Percentiles rank a stretch among this genome's conserved stretches.
These are phyloP conservation scores for Gisinianus flammeolus DNA, from an alignment of 2,888 invertebrate species.

Conservation along the genomic window DNA sequence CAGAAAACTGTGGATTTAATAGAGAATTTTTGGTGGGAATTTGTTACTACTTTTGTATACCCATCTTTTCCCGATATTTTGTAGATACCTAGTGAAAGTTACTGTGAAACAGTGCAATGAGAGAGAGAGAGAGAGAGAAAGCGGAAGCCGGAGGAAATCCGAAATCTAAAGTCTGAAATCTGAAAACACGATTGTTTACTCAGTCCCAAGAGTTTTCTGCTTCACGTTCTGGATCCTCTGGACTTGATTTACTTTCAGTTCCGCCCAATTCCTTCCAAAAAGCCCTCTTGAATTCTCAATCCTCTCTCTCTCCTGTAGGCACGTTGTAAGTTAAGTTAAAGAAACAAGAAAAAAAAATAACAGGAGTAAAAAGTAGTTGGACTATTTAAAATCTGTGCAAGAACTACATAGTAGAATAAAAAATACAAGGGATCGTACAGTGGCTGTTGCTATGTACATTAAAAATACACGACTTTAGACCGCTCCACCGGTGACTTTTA, in stretches of 20 bases:
- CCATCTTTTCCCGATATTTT: too few relatives aligned
- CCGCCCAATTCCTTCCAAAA: too few relatives aligned
- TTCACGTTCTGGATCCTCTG: neutral
- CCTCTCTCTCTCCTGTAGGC: neutral
- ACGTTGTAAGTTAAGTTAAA: neutral
- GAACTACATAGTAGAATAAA: too few relatives aligned
- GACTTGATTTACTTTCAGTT: neutral
- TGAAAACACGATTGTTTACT: neutral
- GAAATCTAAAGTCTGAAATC: neutral
- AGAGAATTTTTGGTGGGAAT: too few relatives aligned
- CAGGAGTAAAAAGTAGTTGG: neutral
- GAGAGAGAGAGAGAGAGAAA: too few relatives aligned
- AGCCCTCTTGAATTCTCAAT: neutral
- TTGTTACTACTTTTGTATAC: too few relatives aligned
- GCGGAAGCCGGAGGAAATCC: too few relatives aligned
- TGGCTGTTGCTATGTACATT: neutral
- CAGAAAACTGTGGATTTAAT: too few relatives aligned
- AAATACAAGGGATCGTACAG: neutral
- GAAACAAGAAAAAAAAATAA: neutral
- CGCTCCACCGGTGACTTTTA: neutral
- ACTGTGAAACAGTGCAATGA: too few relatives aligned
- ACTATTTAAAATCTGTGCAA: neutral
- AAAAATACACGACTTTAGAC: neutral
- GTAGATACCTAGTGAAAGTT: too few relatives aligned
- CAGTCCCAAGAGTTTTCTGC: neutral